Evolutionary conservation across 2,797 vertebrate genomes (phyloP).

Genomic region (Ceyx erithaca): DNA sequence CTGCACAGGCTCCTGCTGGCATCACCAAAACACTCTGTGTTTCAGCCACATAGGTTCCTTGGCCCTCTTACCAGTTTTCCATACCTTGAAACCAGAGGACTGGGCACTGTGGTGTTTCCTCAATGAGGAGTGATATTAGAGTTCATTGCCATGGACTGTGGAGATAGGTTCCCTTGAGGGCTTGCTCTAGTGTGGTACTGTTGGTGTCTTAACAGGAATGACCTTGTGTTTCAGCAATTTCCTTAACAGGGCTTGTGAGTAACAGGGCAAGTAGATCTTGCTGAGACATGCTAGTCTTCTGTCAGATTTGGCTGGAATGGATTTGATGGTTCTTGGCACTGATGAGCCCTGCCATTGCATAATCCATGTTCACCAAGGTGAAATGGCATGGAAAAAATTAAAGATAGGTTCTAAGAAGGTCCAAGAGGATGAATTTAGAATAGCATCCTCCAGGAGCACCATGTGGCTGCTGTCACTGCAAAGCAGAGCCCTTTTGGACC

Average conservation of each 20-base stretch:
- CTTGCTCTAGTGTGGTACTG: neutral
- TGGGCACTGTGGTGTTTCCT: neutral
- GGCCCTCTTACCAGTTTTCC: neutral
- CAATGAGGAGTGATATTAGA: neutral
- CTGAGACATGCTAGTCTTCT: neutral
- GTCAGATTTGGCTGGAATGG: neutral
- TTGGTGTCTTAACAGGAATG: neutral
- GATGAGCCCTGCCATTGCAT: neutral
- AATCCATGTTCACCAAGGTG: neutral
- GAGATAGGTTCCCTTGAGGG: neutral
- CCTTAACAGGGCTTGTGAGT: neutral
- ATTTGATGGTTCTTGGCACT: neutral
- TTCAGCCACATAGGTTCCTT: neutral
- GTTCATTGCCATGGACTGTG: neutral
- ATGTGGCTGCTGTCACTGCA: neutral
- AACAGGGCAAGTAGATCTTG: neutral
- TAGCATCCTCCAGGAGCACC: neutral
- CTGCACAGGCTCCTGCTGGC: neutral
- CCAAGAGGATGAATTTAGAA: neutral
- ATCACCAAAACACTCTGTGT: neutral
- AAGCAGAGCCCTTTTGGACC: neutral
- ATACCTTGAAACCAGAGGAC: neutral
- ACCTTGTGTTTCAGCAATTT: neutral
- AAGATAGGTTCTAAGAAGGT: neutral
- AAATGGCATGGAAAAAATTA: neutral